Evolutionary conservation across 2,888 invertebrate species (phyloP).

Genomic region (Danaus chrysippus): DNA sequence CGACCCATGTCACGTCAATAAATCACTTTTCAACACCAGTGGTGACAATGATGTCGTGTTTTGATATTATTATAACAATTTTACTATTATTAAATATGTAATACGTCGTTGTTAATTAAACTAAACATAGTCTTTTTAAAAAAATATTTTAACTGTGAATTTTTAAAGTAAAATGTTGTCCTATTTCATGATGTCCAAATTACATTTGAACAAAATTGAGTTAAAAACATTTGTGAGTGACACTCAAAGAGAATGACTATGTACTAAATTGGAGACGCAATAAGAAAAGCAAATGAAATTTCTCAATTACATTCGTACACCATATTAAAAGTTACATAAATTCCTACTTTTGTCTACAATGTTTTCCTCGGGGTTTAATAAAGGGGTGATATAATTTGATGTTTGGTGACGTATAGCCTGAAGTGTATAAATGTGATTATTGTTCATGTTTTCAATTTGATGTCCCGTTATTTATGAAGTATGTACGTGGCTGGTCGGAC

Average conservation of each 20-base stretch:
- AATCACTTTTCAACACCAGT: conserved; percentile 56
- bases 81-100: background rate
- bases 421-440: too few species aligned
- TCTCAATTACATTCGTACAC: conserved; percentile 1
- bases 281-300: background rate
- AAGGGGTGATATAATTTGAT: conserved; percentile 1
- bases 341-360: background rate
- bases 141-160: too few species aligned
- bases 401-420: too few species aligned
- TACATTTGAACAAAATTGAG: background rate
- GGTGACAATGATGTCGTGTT: conserved; percentile 38
- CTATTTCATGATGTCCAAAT: background rate
- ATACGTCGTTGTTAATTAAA: too few species aligned
- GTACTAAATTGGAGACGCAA: background rate
- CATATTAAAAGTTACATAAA: conserved; percentile 7
- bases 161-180: too few species aligned
- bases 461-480: too few species aligned
- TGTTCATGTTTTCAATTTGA: too few species aligned
- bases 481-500: too few species aligned
- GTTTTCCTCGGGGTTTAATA: conserved; percentile 3
- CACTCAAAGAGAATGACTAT: background rate
- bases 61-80: conserved; percentile 14
- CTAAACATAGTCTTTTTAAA: too few species aligned
- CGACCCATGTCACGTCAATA: conserved; percentile 68
- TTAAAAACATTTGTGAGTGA: background rate